Base-by-base conservation (phyloP, 2,888 invertebrate genomes). In the Hanleya hanleyi region DNA sequence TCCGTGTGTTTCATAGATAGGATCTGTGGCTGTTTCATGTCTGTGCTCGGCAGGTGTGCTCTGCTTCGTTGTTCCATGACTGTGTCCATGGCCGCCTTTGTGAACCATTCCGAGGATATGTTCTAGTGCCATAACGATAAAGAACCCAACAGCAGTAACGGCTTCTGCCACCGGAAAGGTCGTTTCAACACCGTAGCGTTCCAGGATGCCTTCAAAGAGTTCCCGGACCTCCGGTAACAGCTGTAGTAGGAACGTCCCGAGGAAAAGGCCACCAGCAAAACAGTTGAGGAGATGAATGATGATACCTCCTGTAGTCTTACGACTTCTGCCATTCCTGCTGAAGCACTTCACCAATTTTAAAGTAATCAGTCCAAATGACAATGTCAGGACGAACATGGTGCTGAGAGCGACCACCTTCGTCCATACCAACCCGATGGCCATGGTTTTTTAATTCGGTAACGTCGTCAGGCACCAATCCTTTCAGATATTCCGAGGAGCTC, bases 241-340 rank as follows among this genome's bases (percentile, higher is more conserved):
- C 65, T 88, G 86, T 2, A 91, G 78, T 47, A 91, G 84, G 70
- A 88, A 89, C 67, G 90, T 88, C 0, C 87, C 90, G 12, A 91
- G 81, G 75, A 91, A 91, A 9, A 91, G 88, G 3, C 91, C 91
- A 12, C 90, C 90, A 26, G 89, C 85, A 62, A 91, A 80, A 72
- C 90, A 90, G 75, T 82, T 83, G 50, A 87, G 15, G 12, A 57
- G 57, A 57, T 57, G 57, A 12, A 57, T 32, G 9, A 26, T 32
- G 1, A 57, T 29, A 26, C 29, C 29, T 4, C 12, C 32, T 15
- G 22, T 32, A 26, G 22, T 57, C 29, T 22, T 32, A 1, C n/a
- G 18, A 26, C 29, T 29, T 29, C 29, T 57, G 4, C 57, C 57
- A 15, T 29, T 22, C 57, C 32, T 18, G 15, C 29, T 26, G 4